phyloP scores from a whole-genome alignment of 2,888 invertebrate genomes.

The Caenorhabditis sp. region DNA sequence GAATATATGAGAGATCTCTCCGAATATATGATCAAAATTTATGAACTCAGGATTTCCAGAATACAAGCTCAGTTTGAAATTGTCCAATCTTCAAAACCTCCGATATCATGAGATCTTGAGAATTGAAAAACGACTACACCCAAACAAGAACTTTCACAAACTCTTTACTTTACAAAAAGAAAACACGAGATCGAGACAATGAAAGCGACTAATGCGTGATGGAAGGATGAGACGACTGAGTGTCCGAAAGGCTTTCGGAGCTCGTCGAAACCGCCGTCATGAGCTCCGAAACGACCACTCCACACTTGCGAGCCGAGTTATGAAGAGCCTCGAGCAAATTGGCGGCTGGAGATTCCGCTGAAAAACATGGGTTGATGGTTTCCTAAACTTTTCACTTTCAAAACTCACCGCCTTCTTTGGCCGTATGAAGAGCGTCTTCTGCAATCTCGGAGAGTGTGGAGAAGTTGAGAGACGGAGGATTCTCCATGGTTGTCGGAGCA shows the following conservation, averaged over 20 bases:
- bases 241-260: conserved; percentile 47
- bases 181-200: background rate
- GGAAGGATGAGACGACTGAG: conserved; percentile 39
- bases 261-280: conserved; percentile 42
- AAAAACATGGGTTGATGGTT: conserved; percentile 1
- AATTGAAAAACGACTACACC: too few species aligned
- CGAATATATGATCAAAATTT: too few species aligned
- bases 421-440: conserved; percentile 48
- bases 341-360: conserved; percentile 23
- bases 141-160: too few species aligned
- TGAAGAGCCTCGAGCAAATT: conserved; percentile 35
- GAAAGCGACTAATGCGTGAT: conserved; percentile 19
- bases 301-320: conserved; percentile 41
- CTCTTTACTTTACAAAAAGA: conserved; percentile 1
- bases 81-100: too few species aligned
- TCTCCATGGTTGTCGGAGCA: background rate
- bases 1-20: too few species aligned
- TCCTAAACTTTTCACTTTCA: background rate
- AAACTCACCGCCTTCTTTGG: conserved; percentile 36
- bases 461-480: conserved; percentile 22
- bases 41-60: too few species aligned
- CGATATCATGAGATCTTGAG: too few species aligned
- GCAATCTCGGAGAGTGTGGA: conserved; percentile 18
- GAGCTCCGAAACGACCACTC: conserved; percentile 36
- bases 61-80: too few species aligned